Conservation (phyloP, 1,140 invertebrate species). For the Drosophila eugracilis region DNA sequence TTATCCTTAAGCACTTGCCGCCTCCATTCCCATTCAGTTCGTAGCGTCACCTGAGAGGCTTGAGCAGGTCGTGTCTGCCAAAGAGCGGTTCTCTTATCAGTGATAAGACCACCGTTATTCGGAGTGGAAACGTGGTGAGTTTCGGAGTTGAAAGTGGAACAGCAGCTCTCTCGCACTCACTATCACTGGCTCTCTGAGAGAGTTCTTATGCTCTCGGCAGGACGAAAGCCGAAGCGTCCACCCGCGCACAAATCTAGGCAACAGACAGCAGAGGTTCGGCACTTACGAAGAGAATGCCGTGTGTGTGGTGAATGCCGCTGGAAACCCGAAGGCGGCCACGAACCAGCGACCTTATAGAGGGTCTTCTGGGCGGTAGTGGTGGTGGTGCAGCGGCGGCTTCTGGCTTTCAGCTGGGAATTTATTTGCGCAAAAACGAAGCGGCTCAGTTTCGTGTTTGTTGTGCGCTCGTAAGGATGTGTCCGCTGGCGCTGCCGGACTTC, state of each 20-base stretch:
- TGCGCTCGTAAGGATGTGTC: conserved; percentile 85
- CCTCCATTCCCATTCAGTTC: not conserved
- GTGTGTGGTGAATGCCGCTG: conserved; percentile 41
- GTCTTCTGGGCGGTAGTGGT: not conserved
- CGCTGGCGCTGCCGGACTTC: conserved; percentile 75
- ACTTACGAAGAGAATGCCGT: conserved; percentile 16
- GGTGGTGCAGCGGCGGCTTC: conserved; percentile 30
- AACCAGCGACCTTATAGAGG: conserved; percentile 15
- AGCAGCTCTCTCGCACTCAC: not conserved
- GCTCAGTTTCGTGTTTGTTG: conserved; percentile 84
- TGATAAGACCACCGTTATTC: conserved; percentile 56
- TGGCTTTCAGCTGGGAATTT: conserved; percentile 64
- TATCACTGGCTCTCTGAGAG: not conserved
- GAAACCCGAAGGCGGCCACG: conserved; percentile 32
- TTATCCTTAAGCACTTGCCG: not conserved
- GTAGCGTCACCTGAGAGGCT: conserved; percentile 12
- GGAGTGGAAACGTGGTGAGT: conserved; percentile 57
- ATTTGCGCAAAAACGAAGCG: conserved; percentile 77
- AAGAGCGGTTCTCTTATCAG: conserved; percentile 64
- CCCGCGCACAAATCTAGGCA: conserved; percentile 61
- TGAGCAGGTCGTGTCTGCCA: conserved; percentile 44
- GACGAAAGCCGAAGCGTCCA: conserved; percentile 43
- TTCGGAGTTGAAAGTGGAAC: conserved; percentile 60
- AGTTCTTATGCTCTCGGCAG: conserved; percentile 28
- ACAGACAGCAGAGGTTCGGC: conserved; percentile 13